phyloP scores from a whole-genome alignment of 2,113 vertebrate species.

The Athene cunicularia region DNA sequence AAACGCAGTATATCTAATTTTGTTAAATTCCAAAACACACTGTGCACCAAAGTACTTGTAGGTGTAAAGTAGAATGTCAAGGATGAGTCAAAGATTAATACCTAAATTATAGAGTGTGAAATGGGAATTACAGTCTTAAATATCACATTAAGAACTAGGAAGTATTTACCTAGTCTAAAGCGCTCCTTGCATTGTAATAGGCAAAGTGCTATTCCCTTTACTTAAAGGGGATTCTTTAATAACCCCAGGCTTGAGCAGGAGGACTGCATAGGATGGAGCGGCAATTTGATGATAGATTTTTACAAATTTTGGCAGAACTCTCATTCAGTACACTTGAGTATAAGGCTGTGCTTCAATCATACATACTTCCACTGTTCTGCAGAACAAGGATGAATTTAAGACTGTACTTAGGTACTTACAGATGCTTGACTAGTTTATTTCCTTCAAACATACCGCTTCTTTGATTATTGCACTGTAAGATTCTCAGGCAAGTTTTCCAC shows the following conservation, averaged over 20 bases:
- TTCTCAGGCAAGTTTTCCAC: background rate
- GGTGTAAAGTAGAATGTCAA: constrained; percentile 79
- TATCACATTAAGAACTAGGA: constrained; percentile 60
- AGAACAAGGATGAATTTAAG: background rate
- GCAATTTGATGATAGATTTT: background rate
- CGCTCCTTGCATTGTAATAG: background rate
- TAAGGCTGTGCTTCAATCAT: background rate
- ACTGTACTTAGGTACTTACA: background rate
- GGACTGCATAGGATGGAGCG: background rate
- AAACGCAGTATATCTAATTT: constrained; percentile 64
- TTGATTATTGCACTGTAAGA: background rate
- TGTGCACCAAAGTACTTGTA: constrained; percentile 72
- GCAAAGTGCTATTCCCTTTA: background rate
- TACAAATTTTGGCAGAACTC: background rate
- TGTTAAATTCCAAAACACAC: constrained; percentile 70
- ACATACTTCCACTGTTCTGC: background rate
- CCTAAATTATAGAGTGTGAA: constrained; percentile 72
- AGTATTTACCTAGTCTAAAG: constrained; percentile 64
- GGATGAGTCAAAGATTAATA: constrained; percentile 81
- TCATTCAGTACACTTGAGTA: background rate
- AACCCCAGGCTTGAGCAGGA: background rate
- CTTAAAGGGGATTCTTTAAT: background rate
- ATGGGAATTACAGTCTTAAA: constrained; percentile 64
- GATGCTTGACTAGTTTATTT: background rate
- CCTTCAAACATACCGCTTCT: background rate